phyloP scores from a whole-genome alignment of 1,140 invertebrate species.

The Choristoneura fumiferana region DNA sequence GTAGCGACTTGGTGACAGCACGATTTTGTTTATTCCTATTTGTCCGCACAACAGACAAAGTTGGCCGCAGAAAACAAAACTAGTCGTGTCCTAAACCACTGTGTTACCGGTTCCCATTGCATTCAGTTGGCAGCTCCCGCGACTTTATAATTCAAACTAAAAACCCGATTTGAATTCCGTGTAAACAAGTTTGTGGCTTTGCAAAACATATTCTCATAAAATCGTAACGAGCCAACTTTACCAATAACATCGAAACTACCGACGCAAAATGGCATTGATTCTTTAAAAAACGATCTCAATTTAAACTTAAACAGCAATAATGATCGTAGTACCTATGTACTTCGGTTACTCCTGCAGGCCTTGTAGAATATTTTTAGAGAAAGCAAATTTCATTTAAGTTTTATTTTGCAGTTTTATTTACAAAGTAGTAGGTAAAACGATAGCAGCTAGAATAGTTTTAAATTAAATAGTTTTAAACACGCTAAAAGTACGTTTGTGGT shows the following conservation, averaged over 20 bases:
- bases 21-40: slow-evolving; percentile 18
- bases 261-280: slow-evolving; percentile 41
- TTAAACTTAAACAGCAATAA: slow-evolving; percentile 21
- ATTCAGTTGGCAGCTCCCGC: slow-evolving; percentile 52
- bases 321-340: not conserved
- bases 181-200: slow-evolving; percentile 61
- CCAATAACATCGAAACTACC: slow-evolving; percentile 55
- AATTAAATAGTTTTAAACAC: too few species aligned
- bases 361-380: too few species aligned
- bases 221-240: slow-evolving; percentile 62
- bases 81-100: slow-evolving; percentile 34
- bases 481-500: too few species aligned
- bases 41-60: slow-evolving; percentile 14
- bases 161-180: slow-evolving; percentile 57
- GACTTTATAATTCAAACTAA: slow-evolving; percentile 64
- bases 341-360: too few species aligned
- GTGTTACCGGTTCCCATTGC: slow-evolving; percentile 31
- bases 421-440: too few species aligned
- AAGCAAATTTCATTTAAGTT: too few species aligned
- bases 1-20: slow-evolving; percentile 14
- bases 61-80: slow-evolving; percentile 17
- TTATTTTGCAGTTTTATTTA: too few species aligned
- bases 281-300: slow-evolving; percentile 44
- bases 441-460: too few species aligned
- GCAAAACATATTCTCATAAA: slow-evolving; percentile 64